Conservation (phyloP, 2,888 invertebrate genomes). For the Gymnoscelis rufifasciata region DNA sequence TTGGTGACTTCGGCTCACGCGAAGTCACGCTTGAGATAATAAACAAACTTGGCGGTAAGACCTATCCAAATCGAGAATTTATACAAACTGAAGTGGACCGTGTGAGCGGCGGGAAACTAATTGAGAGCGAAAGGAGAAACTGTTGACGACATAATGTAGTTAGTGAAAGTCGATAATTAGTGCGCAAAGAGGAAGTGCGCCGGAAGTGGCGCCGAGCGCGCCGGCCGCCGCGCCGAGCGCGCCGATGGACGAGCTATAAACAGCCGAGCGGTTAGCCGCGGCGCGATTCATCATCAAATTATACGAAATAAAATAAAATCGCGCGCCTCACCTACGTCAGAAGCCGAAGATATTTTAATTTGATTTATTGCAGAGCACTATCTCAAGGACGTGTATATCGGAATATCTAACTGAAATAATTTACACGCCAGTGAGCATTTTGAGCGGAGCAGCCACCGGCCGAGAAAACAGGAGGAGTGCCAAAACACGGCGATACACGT, state of each 20-base stretch:
- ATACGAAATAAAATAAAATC: not conserved
- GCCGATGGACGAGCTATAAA: too few relatives aligned
- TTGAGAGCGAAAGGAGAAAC: not conserved
- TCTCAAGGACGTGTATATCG: not conserved
- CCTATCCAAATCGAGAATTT: too few relatives aligned
- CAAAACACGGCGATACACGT: not conserved
- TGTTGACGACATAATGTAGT: not conserved
- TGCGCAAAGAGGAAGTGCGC: not conserved
- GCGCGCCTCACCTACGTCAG: not conserved
- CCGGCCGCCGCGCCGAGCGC: too few relatives aligned
- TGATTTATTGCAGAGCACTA: conserved; percentile 1
- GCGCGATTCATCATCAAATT: not conserved
- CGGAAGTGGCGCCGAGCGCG: not conserved
- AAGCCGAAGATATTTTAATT: not conserved
- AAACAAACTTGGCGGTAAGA: too few relatives aligned
- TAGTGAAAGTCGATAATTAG: not conserved
- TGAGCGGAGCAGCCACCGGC: not conserved
- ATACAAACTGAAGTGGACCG: too few relatives aligned
- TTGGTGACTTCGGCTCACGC: too few relatives aligned
- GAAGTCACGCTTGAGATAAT: too few relatives aligned
- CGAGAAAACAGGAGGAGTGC: too few relatives aligned
- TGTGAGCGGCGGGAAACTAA: too few relatives aligned
- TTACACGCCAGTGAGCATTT: not conserved
- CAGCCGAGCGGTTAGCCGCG: too few relatives aligned
- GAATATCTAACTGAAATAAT: not conserved